Conservation (phyloP, 2,888 invertebrate species). For the Troides aeacus region DNA sequence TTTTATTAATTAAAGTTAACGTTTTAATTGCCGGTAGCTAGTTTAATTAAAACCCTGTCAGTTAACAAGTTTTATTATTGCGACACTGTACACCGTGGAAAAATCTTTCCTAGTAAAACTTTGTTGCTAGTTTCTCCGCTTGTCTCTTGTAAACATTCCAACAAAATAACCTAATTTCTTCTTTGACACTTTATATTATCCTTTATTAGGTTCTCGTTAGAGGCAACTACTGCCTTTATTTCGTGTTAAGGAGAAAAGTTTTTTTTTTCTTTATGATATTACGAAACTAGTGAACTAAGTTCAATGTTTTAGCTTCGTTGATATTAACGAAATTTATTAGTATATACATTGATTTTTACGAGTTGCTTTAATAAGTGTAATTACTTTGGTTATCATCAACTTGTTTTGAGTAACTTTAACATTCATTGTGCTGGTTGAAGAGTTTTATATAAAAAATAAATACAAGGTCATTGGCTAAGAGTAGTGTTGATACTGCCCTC, state of each 20-base stretch:
- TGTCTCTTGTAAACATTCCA: background rate
- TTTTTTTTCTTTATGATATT: background rate
- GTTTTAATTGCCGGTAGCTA: background rate
- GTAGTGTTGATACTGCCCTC: slow-evolving; percentile 12
- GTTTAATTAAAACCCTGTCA: background rate
- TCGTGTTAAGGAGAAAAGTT: background rate
- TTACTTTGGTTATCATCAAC: too few species aligned
- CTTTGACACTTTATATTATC: slow-evolving; percentile 7
- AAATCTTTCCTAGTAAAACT: background rate
- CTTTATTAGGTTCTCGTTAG: slow-evolving; percentile 3
- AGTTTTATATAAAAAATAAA: background rate
- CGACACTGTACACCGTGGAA: background rate
- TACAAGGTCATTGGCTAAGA: background rate
- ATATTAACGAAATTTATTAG: too few species aligned
- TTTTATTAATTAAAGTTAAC: background rate
- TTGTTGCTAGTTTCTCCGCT: background rate
- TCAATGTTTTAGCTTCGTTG: too few species aligned
- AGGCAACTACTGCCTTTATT: background rate
- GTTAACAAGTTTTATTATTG: background rate
- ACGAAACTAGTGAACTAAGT: background rate
- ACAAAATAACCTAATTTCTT: slow-evolving; percentile 4
- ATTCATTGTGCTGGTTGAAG: too few species aligned
- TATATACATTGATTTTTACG: too few species aligned
- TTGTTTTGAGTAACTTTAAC: too few species aligned
- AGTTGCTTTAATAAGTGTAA: too few species aligned